phyloP scores from a whole-genome alignment of 1,140 invertebrate species.

The Camponotus floridanus region DNA sequence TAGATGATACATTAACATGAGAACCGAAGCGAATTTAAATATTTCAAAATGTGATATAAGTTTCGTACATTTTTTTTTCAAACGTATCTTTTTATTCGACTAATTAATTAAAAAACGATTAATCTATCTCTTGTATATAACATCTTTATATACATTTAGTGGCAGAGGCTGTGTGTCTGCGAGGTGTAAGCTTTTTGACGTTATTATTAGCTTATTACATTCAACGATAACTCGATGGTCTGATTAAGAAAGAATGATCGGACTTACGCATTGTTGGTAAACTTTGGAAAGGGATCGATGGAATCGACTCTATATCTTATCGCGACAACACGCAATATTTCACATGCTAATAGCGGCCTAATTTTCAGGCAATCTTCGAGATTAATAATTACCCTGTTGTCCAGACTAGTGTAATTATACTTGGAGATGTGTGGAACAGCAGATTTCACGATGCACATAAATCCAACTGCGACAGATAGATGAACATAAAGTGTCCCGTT shows the following conservation, averaged over 20 bases:
- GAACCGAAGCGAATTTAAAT: slow-evolving; percentile 25
- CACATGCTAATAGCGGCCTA: slow-evolving; percentile 40
- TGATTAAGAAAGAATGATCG: slow-evolving; percentile 79
- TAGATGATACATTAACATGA: slow-evolving; percentile 26
- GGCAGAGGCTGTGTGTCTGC: slow-evolving; percentile 80
- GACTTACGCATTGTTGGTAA: not conserved
- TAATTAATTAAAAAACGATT: slow-evolving; percentile 77
- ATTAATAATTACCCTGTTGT: slow-evolving; percentile 76
- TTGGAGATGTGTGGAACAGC: slow-evolving; percentile 26
- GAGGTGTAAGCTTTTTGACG: slow-evolving; percentile 80
- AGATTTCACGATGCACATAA: slow-evolving; percentile 31
- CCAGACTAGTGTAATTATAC: slow-evolving; percentile 71
- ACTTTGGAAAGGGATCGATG: not conserved
- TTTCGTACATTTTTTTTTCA: slow-evolving; percentile 11
- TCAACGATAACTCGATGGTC: slow-evolving; percentile 78
- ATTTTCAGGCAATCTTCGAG: slow-evolving; percentile 32
- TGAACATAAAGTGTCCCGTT: slow-evolving; percentile 21
- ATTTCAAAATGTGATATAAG: slow-evolving; percentile 19
- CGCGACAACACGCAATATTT: slow-evolving; percentile 23
- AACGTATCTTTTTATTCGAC: slow-evolving; percentile 58
- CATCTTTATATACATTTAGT: slow-evolving; percentile 79
- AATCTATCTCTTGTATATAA: slow-evolving; percentile 74
- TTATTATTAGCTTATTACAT: slow-evolving; percentile 76
- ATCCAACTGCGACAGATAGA: slow-evolving; percentile 31
- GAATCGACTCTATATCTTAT: not conserved